Conservation (phyloP, 2,888 invertebrate genomes). For the Cantharis nigra region DNA sequence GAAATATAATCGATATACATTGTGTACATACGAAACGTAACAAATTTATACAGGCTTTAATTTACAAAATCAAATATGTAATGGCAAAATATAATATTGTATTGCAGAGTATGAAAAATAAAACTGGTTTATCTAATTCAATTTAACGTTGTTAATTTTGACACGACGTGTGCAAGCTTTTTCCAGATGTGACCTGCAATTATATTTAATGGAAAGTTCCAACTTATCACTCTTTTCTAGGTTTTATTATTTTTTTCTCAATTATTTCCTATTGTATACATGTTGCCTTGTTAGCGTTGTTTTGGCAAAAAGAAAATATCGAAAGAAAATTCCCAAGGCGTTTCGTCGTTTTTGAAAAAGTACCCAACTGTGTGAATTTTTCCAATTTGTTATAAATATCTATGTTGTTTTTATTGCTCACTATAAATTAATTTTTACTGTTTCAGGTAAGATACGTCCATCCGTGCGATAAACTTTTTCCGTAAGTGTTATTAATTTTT, state of each 20-base stretch:
- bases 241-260: background rate
- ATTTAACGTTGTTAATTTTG: background rate
- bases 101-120: background rate
- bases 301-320: background rate
- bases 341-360: background rate
- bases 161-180: background rate
- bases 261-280: background rate
- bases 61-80: background rate
- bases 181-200: background rate
- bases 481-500: background rate
- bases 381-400: background rate
- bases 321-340: background rate
- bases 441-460: background rate
- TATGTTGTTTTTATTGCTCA: background rate
- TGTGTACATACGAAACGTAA: background rate
- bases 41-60: background rate
- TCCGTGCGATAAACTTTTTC: background rate
- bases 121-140: background rate
- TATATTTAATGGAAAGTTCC: background rate
- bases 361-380: background rate
- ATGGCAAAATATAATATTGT: background rate
- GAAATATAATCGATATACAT: background rate
- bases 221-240: background rate
- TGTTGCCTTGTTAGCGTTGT: background rate
- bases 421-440: background rate